phyloP scores from a whole-genome alignment of 1,140 invertebrate genomes.

The Trichoplusia ni region DNA sequence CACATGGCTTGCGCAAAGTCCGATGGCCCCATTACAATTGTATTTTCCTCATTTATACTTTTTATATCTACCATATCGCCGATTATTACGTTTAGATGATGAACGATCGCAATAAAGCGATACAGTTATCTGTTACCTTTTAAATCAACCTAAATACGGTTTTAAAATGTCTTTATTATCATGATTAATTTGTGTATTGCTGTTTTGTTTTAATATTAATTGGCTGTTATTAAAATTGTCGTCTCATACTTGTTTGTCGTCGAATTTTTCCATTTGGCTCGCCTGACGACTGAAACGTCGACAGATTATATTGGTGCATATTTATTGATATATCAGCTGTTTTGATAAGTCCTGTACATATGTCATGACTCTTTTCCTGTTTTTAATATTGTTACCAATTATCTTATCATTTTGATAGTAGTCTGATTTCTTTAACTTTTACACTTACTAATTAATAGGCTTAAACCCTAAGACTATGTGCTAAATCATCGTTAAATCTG shows the following conservation, averaged over 20 bases:
- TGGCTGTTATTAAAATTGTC: conserved; percentile 3
- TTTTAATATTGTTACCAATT: too few species aligned
- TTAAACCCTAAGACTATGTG: too few species aligned
- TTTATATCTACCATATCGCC: conserved; percentile 28
- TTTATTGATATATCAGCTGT: background rate
- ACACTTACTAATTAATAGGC: too few species aligned
- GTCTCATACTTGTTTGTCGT: conserved; percentile 16
- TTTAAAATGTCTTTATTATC: conserved; percentile 41
- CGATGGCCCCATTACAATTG: conserved; percentile 25
- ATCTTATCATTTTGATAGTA: too few species aligned
- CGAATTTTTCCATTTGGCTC: conserved; percentile 20
- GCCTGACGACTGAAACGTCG: background rate
- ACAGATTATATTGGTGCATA: background rate
- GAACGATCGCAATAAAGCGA: conserved; percentile 45
- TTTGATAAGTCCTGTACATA: background rate
- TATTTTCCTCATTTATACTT: conserved; percentile 39
- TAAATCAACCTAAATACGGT: conserved; percentile 44
- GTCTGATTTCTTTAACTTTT: too few species aligned
- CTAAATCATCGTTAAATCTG: too few species aligned
- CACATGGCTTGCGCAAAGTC: conserved; percentile 53
- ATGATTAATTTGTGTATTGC: conserved; percentile 41
- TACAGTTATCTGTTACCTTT: conserved; percentile 37
- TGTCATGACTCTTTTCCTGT: background rate
- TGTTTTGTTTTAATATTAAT: conserved; percentile 31
- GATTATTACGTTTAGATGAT: conserved; percentile 42